Base-by-base conservation (phyloP, 2,888 invertebrate species). In the Coelinius sp. region DNA sequence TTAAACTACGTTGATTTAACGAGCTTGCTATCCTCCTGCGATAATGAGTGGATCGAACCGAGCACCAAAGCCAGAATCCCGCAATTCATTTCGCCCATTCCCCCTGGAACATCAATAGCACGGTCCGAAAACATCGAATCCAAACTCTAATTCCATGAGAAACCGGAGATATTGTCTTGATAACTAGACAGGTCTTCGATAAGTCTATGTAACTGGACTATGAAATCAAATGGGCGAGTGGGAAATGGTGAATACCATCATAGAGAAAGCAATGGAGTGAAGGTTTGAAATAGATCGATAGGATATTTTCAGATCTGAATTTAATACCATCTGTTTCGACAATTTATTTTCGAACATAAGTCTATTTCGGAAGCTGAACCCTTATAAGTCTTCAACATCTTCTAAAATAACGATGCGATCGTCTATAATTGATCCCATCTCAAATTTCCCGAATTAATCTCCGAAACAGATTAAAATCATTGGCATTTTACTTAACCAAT, bases 1-100 rank as follows among this genome's bases (percentile, higher is more conserved):
- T 71, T 68, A 49, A 59, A 35, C 35, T 59, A 31, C 63, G 63
- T 68, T 68, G 62, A 71, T 71, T 68, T 71, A 71, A 68, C 67
- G 67, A 68, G 71, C 59, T 31, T 35, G 35, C 12, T 27, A 59
- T 7, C 17, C 35, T 59, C 27, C 20, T 35, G 7, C 31, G 59
- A 35, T 35, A 31, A 59, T 59, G 59, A 35, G 35, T 8, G 35
- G 59, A 31, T 35, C 20, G 17, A 31, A 4, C 35, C 10, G 59
- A 14, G 14, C n/a, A 56, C 27, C 20, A 27, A 59, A 59, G 17
- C 20, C 59, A 35, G n/a, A 59, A 59, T 59, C 31, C 35, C 20
- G 20, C 4, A 17, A 31, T 17, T 14, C 35, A 31, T n/a, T 27
- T 27, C 1, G 12, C 17, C 17, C 56, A 44, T 44, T 53, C 31